These are phyloP conservation scores for Macrotis lagotis DNA, from an alignment of 2,113 vertebrate species.

Conservation along the genomic window DNA sequence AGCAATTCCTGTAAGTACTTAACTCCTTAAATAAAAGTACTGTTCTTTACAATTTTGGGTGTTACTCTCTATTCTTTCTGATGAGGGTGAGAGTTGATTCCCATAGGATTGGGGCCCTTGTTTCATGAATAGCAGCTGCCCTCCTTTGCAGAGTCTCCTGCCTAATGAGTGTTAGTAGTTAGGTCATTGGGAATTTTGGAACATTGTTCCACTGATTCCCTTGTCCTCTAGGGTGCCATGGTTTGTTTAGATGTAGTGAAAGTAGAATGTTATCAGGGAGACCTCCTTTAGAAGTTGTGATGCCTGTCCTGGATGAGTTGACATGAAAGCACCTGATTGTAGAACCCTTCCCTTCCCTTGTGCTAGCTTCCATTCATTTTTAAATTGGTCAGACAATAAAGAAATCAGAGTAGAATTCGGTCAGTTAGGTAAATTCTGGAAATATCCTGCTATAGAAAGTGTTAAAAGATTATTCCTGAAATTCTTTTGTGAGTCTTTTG, in stretches of 20 bases:
- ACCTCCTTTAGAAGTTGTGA: neutral
- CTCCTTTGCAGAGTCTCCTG: neutral
- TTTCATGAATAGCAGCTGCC: neutral
- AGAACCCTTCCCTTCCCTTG: neutral
- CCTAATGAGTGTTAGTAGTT: neutral
- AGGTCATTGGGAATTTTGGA: neutral
- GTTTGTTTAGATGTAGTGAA: neutral
- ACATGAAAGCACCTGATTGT: neutral
- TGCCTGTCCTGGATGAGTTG: neutral
- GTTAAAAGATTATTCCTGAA: neutral
- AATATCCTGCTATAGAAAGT: rapidly evolving
- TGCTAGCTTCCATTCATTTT: neutral
- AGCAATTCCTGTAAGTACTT: neutral
- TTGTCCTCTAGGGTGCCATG: neutral
- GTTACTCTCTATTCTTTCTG: neutral
- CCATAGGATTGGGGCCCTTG: neutral
- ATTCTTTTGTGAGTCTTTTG: too few species aligned
- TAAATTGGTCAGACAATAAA: neutral
- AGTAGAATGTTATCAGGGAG: neutral
- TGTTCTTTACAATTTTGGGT: neutral
- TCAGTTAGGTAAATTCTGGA: neutral
- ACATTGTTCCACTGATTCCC: rapidly evolving
- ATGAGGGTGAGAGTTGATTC: neutral
- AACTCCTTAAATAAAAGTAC: neutral
- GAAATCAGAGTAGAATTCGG: rapidly evolving